A percentile compares a stretch with the other conserved stretches of the same genome.
Evolutionary conservation across 1,140 invertebrate genomes (phyloP).

Genomic region (Paraescarpia echinospica): DNA sequence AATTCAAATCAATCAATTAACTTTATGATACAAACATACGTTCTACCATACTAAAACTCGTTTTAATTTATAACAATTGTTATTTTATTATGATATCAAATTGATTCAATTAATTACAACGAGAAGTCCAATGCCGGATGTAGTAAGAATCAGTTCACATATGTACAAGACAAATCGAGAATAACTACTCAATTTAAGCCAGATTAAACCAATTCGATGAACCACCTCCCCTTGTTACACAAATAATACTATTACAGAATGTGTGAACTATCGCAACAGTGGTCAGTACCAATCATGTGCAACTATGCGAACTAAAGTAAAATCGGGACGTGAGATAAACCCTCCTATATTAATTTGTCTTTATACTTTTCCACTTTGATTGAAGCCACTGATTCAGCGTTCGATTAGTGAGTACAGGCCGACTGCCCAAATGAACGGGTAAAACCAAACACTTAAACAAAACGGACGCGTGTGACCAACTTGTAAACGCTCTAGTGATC

Average conservation of each 20-base stretch:
- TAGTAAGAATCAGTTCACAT: no score
- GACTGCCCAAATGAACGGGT: not conserved
- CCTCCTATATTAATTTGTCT: not conserved
- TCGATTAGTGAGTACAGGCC: not conserved
- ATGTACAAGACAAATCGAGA: not conserved
- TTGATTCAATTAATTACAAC: no score
- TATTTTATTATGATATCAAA: no score
- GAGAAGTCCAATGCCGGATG: no score
- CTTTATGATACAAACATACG: no score
- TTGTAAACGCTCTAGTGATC: not conserved
- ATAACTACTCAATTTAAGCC: not conserved
- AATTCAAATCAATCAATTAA: no score
- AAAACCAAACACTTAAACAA: conserved; percentile 9
- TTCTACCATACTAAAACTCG: no score
- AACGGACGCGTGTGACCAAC: not conserved
- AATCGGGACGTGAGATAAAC: not conserved
- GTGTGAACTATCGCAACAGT: not conserved
- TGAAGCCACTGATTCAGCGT: not conserved
- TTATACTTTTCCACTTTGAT: not conserved
- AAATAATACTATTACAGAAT: not conserved
- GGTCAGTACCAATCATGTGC: not conserved
- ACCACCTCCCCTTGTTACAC: not conserved
- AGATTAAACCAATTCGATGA: not conserved
- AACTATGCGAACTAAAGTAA: not conserved
- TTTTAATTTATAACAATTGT: no score